Conservation (phyloP, 2,113 vertebrate species). For the Glaucomys volans region DNA sequence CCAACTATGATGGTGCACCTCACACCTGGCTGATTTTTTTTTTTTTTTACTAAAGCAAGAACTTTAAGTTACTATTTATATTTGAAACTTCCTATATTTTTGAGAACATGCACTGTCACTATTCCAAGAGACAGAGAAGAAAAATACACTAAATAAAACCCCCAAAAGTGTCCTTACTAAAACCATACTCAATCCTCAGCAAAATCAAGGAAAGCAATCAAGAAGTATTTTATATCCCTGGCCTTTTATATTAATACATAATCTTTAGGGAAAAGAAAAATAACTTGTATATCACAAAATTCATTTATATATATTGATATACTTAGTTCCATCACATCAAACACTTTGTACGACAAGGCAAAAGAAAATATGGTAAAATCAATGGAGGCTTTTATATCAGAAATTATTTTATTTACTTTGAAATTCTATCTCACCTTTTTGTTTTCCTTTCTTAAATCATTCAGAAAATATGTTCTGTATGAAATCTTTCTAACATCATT, state of each 20-base stretch:
- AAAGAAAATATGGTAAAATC: slow-evolving; percentile 77
- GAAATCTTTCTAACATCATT: slow-evolving; percentile 54
- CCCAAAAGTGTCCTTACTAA: slow-evolving; percentile 16
- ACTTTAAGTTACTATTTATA: slow-evolving; percentile 67
- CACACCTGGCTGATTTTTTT: neutral
- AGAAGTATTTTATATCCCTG: neutral
- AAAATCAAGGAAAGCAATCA: slow-evolving; percentile 68
- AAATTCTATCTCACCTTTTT: slow-evolving; percentile 71
- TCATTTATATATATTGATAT: slow-evolving; percentile 14
- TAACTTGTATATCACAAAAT: slow-evolving; percentile 18
- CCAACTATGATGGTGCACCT: neutral
- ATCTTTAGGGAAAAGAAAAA: neutral
- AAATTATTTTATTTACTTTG: slow-evolving; percentile 69
- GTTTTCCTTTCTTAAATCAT: slow-evolving; percentile 45
- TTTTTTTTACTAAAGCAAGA: slow-evolving; percentile 58
- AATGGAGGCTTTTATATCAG: slow-evolving; percentile 62
- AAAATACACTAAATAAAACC: neutral
- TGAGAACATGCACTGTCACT: slow-evolving; percentile 75
- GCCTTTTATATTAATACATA: neutral
- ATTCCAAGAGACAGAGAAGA: slow-evolving; percentile 35
- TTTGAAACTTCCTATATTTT: slow-evolving; percentile 65
- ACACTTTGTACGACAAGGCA: slow-evolving; percentile 77
- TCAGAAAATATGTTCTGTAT: too few relatives aligned
- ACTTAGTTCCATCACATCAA: slow-evolving; percentile 34
- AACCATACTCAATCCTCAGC: slow-evolving; percentile 74